Percentiles rank a stretch among this genome's conserved stretches.
These are phyloP conservation scores for Thaumatotibia leucotreta DNA, from an alignment of 1,140 invertebrate genomes.

Conservation along the genomic window DNA sequence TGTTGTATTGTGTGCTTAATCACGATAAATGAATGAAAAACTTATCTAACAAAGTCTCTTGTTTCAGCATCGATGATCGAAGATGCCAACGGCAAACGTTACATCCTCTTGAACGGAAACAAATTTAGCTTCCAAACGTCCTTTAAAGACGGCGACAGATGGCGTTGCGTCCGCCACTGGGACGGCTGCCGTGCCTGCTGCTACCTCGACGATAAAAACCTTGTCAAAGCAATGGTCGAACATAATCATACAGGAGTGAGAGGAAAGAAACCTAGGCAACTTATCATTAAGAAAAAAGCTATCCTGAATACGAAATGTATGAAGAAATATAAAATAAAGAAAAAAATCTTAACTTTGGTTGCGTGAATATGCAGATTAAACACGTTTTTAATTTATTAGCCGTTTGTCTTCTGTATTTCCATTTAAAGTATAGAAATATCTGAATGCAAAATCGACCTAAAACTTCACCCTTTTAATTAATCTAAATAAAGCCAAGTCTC, in stretches of 20 bases:
- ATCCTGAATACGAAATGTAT: neutral
- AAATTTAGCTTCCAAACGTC: constrained; percentile 30
- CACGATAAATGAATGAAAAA: too few species aligned
- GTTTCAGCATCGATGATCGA: neutral
- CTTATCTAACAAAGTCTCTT: neutral
- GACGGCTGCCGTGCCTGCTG: constrained; percentile 12
- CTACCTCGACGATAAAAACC: constrained; percentile 18
- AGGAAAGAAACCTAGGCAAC: neutral
- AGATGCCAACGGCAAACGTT: neutral
- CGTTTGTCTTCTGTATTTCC: too few species aligned
- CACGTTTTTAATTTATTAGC: too few species aligned
- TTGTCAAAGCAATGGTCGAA: constrained; percentile 19
- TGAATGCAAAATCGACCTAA: too few species aligned
- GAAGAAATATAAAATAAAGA: too few species aligned
- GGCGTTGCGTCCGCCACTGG: constrained; percentile 38
- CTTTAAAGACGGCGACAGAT: constrained; percentile 22
- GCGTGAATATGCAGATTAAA: too few species aligned
- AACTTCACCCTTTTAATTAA: too few species aligned
- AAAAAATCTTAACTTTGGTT: too few species aligned
- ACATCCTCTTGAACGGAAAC: constrained; percentile 26
- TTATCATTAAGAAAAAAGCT: neutral
- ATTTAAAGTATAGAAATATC: too few species aligned
- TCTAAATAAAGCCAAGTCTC: too few species aligned
- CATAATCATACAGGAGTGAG: constrained; percentile 29
- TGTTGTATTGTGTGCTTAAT: too few species aligned